Base-by-base conservation (phyloP, 2,113 vertebrate genomes). In the Lasiurus cinereus region DNA sequence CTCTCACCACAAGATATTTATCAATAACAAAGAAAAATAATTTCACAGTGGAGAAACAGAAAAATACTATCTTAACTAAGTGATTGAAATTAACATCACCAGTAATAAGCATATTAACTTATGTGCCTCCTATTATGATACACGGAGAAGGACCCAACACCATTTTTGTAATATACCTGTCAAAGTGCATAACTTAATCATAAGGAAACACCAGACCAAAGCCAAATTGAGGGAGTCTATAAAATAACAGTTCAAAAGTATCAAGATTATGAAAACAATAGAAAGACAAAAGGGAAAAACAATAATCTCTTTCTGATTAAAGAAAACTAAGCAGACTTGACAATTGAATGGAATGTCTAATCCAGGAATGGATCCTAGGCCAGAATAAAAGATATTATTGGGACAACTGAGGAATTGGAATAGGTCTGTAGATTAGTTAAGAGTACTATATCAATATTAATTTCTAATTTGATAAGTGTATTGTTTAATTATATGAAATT, bases 1-100 rank as follows among this genome's bases (percentile, higher is more conserved):
- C 36, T 50, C 50, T 64, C 27, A 27, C 12, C 36, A 89, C 18
- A 85, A 52, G 3, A n/a, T 39, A 79, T 50, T 90, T 90, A 77
- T 39, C 66, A 73, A 64, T 50, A 79, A 79, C 18, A 43, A 88
- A 80, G 24, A 39, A 88, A 93, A 76, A 94, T 33, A 83, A 82
- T 56, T 54, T 74, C 69, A 48, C 52, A 87, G 12, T 84, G 39
- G 59, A 56, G 62, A 77, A 56, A 54, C 22, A 24, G 8, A 74
- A 66, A 43, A 46, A 73, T 15, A 66, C 9, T 16, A 48, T 54
- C 43, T 72, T 78, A 92, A 84, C 11, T 86, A 86, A 70, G 36
- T 70, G 36, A 72, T 59, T n/a, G 24, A 88, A 93, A 27, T 62
- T 52, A 72, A 43, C 5, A 66, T 54, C 46, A 72, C 8, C 31